A percentile compares a stretch with the other conserved stretches of the same genome.
These are phyloP conservation scores for Furnarius figulus DNA, from an alignment of 2,113 vertebrate species.

Conservation along the genomic window DNA sequence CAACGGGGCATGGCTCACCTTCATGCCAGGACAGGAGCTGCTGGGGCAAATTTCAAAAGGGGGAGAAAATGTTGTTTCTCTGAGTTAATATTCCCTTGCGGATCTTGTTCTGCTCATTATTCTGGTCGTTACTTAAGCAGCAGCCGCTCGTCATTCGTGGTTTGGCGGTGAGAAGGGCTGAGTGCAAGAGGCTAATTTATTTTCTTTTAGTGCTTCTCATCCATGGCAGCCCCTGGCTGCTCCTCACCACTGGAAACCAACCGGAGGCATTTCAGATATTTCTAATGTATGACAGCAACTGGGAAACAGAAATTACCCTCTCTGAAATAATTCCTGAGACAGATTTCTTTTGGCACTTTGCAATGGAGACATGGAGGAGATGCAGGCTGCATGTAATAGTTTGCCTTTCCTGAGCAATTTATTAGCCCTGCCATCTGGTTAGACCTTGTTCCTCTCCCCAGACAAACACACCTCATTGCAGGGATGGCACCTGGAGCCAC, in stretches of 20 bases:
- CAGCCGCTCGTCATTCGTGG: slow-evolving; percentile 35
- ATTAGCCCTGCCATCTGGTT: not conserved
- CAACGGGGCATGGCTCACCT: fast-evolving
- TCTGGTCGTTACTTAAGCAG: slow-evolving; percentile 50
- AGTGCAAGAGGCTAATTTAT: slow-evolving; percentile 66
- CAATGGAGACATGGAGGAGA: not conserved
- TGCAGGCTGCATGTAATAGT: not conserved
- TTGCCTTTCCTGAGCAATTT: not conserved
- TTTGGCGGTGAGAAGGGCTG: slow-evolving; percentile 17
- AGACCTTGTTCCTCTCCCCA: not conserved
- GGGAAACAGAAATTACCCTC: slow-evolving; percentile 57
- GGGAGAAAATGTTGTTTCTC: not conserved
- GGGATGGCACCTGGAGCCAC: not conserved
- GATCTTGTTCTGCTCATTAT: slow-evolving; percentile 46
- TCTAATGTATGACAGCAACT: slow-evolving; percentile 51
- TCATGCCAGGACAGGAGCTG: not conserved
- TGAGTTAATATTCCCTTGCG: not conserved
- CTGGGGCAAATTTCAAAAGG: not conserved
- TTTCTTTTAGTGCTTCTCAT: slow-evolving; percentile 59
- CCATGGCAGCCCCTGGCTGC: slow-evolving; percentile 55
- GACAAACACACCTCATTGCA: not conserved
- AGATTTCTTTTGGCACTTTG: slow-evolving; percentile 51
- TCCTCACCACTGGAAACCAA: slow-evolving; percentile 50
- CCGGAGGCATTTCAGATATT: slow-evolving; percentile 52
- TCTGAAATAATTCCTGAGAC: slow-evolving; percentile 52